These are phyloP conservation scores for Cybosia mesomella DNA, from an alignment of 2,888 invertebrate genomes.

Conservation along the genomic window DNA sequence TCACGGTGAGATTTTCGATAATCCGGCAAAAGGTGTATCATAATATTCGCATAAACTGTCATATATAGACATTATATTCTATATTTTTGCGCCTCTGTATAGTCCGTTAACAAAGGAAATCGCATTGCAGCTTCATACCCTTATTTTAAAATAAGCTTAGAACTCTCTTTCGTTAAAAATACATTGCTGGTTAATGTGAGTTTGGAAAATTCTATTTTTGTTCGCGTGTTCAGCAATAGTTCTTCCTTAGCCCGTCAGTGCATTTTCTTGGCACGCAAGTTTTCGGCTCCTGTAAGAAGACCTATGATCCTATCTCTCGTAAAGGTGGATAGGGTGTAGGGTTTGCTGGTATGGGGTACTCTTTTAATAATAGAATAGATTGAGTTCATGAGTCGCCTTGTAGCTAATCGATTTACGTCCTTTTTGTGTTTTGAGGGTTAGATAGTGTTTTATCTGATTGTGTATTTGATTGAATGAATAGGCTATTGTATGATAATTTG, in stretches of 20 bases:
- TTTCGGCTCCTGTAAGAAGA: constrained; percentile 31
- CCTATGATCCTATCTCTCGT: constrained; percentile 27
- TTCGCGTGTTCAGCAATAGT: constrained; percentile 57
- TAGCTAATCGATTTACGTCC: neutral
- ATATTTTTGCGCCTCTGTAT: neutral
- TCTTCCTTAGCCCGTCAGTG: constrained; percentile 46
- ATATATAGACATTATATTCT: neutral
- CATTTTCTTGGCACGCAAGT: constrained; percentile 59
- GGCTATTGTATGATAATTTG: too few relatives aligned
- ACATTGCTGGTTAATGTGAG: constrained; percentile 43
- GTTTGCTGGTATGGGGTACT: constrained; percentile 12
- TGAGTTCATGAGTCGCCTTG: constrained; percentile 15
- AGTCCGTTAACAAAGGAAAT: constrained; percentile 4
- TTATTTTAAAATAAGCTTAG: constrained; percentile 18
- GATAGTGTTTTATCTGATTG: neutral
- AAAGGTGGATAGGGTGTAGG: constrained; percentile 29
- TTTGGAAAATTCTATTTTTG: constrained; percentile 58
- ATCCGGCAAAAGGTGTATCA: neutral
- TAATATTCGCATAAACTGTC: neutral
- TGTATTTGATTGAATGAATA: neutral
- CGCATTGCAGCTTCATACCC: constrained; percentile 30
- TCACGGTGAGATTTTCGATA: neutral
- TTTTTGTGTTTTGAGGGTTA: neutral
- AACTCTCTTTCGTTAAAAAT: constrained; percentile 35
- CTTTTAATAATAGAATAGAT: constrained; percentile 22